Conservation (phyloP, 37 sponge, comb jelly and placozoan species). For the Oopsacas minuta region DNA sequence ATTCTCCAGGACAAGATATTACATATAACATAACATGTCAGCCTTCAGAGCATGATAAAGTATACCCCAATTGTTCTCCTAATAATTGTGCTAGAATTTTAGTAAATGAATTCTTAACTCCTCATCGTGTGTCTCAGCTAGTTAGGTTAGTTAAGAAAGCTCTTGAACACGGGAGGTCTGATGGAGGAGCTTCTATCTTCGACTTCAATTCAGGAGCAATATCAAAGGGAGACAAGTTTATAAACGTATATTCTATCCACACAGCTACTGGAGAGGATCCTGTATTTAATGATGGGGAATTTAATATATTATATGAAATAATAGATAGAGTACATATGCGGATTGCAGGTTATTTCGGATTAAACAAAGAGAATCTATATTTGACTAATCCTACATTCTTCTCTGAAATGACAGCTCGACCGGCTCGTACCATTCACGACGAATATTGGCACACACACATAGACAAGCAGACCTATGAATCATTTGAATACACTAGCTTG, state of each 20-base stretch:
- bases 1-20: neutral
- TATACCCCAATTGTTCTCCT: neutral
- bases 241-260: slow-evolving; percentile 19
- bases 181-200: slow-evolving; percentile 22
- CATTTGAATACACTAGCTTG: slow-evolving; percentile 16
- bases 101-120: neutral
- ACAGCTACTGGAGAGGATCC: neutral
- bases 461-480: slow-evolving; percentile 26
- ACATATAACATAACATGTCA: neutral
- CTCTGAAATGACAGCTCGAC: slow-evolving; percentile 34
- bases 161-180: neutral
- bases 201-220: slow-evolving; percentile 39
- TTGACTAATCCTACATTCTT: slow-evolving; percentile 41
- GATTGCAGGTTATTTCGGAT: neutral
- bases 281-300: neutral
- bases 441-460: slow-evolving; percentile 47
- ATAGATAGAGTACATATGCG: slow-evolving; percentile 12
- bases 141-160: neutral
- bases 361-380: slow-evolving; percentile 9
- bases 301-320: neutral
- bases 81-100: neutral
- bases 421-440: slow-evolving; percentile 28
- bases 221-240: slow-evolving; percentile 31
- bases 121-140: neutral
- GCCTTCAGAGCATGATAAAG: neutral